Evolutionary conservation across 1,140 invertebrate species (phyloP).

Genomic region (Macrosteles quadrilineatus): DNA sequence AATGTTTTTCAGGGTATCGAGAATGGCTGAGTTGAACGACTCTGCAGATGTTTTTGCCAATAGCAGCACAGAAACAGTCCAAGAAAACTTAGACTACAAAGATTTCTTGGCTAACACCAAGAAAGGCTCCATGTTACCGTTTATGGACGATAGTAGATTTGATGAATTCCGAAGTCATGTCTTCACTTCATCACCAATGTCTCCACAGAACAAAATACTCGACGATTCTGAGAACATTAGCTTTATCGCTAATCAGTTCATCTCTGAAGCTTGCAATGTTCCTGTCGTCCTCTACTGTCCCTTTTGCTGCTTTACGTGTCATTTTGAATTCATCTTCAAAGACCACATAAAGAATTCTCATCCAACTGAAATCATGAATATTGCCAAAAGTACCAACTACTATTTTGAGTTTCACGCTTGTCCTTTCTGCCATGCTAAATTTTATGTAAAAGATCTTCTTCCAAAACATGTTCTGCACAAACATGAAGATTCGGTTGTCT

Average conservation of each 20-base stretch:
- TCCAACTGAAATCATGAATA: conserved; percentile 36
- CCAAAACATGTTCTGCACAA: conserved; percentile 42
- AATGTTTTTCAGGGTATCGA: conserved; percentile 3
- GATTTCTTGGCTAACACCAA: conserved; percentile 9
- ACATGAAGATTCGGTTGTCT: conserved; percentile 40
- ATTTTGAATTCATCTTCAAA: conserved; percentile 44
- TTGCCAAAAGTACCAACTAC: conserved; percentile 30
- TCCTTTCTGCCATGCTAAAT: conserved; percentile 43
- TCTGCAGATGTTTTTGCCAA: conserved; percentile 42
- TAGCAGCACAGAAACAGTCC: conserved; percentile 41
- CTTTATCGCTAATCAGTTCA: conserved; percentile 36
- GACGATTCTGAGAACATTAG: conserved; percentile 30
- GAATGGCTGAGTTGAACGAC: conserved; percentile 32
- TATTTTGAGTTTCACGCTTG: conserved; percentile 38
- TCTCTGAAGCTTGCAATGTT: conserved; percentile 37
- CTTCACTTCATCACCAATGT: conserved; percentile 19
- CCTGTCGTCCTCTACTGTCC: conserved; percentile 41
- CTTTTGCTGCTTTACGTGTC: conserved; percentile 42
- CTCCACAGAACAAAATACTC: neutral
- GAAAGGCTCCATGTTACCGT: neutral
- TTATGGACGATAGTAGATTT: conserved; percentile 15
- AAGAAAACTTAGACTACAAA: conserved; percentile 34
- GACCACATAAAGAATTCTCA: conserved; percentile 42
- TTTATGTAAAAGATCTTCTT: conserved; percentile 41
- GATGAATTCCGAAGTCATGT: conserved; percentile 1